phyloP scores from a whole-genome alignment of 35 echinoderm and acorn worm genomes.

The Stichopus chloronotus region DNA sequence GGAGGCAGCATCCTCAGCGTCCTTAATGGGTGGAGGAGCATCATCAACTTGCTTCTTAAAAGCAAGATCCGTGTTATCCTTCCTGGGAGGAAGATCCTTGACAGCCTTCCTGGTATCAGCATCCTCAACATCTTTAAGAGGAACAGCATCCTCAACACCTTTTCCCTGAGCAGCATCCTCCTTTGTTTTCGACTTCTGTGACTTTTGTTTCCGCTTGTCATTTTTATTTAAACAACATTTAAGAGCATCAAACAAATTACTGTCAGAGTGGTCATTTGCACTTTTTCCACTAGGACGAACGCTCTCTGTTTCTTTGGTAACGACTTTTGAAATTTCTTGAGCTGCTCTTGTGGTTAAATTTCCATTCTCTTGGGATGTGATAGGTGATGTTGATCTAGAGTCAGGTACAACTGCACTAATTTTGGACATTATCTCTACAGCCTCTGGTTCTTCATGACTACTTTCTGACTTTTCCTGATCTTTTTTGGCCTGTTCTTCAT shows the following conservation, averaged over 20 bases:
- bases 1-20: too few relatives aligned
- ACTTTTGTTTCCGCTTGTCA: not conserved
- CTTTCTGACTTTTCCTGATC: not conserved
- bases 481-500: not conserved
- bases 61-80: not conserved
- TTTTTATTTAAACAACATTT: slow-evolving; percentile 26
- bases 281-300: not conserved
- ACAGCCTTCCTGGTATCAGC: not conserved
- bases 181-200: not conserved
- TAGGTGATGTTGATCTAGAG: not conserved
- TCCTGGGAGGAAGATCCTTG: not conserved
- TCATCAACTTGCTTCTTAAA: too few relatives aligned
- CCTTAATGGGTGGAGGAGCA: too few relatives aligned
- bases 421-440: not conserved
- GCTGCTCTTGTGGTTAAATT: not conserved
- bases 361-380: not conserved
- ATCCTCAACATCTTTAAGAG: too few relatives aligned
- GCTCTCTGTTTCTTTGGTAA: not conserved
- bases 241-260: slow-evolving; percentile 9
- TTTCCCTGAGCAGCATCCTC: not conserved
- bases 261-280: slow-evolving; percentile 24
- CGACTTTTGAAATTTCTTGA: not conserved
- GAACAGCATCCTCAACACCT: not conserved
- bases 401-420: not conserved
- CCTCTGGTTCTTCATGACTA: not conserved